Conservation (phyloP, 2,888 invertebrate genomes). For the Acanthoscelides obtectus region DNA sequence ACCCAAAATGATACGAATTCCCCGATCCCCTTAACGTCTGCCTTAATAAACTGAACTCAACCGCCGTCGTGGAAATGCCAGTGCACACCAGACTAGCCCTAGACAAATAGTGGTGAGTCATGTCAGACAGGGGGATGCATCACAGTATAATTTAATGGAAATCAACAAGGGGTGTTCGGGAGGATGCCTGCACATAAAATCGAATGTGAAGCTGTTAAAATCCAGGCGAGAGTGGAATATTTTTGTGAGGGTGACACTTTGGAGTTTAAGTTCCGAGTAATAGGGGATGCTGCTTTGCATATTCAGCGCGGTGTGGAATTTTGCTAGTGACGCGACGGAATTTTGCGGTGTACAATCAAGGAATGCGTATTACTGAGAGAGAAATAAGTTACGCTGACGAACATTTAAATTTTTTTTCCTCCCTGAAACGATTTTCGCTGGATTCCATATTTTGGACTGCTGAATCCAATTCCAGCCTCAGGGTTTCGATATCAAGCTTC, state of each 20-base stretch:
- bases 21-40: constrained; percentile 3
- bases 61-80: constrained; percentile 19
- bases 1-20: background rate
- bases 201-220: background rate
- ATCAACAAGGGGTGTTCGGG: background rate
- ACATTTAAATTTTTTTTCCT: too few relatives aligned
- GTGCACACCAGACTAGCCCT: constrained; percentile 15
- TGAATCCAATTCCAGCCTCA: too few relatives aligned
- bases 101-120: constrained; percentile 24
- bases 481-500: too few relatives aligned
- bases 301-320: background rate
- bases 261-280: background rate
- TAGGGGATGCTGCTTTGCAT: background rate
- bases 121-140: constrained; percentile 8
- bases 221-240: background rate
- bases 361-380: too few relatives aligned
- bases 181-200: background rate
- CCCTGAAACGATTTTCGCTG: too few relatives aligned
- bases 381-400: too few relatives aligned
- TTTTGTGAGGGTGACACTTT: background rate
- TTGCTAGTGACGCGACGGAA: background rate
- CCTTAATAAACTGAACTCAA: constrained; percentile 10
- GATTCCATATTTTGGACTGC: too few relatives aligned
- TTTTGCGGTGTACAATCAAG: too few relatives aligned
- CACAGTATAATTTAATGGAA: background rate